phyloP scores from a whole-genome alignment of 2,797 vertebrate genomes.

The Aythya fuligula region DNA sequence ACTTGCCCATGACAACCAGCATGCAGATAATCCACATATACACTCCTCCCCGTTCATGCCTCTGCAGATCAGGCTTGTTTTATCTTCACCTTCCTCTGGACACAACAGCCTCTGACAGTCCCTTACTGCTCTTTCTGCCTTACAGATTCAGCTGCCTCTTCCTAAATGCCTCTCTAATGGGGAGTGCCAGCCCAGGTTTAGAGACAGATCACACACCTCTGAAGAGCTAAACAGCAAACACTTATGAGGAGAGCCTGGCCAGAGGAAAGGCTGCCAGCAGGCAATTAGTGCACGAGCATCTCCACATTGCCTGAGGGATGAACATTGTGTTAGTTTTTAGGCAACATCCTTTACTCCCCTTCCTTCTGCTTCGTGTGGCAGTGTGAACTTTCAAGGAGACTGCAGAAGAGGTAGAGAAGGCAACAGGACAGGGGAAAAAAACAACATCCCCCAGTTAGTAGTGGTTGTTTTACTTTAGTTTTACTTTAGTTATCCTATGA shows the following conservation, averaged over 20 bases:
- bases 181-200: fast-evolving
- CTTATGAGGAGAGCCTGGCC: not conserved
- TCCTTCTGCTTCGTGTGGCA: not conserved
- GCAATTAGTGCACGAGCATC: not conserved
- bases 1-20: not conserved
- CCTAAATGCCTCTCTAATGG: not conserved
- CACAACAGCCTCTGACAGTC: not conserved
- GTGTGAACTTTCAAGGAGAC: not conserved
- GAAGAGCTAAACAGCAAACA: not conserved
- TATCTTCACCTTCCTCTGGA: not conserved
- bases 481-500: not conserved
- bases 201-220: not conserved
- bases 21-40: not conserved
- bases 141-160: not conserved
- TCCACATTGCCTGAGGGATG: not conserved
- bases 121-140: not conserved
- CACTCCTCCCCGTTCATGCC: not conserved
- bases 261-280: not conserved
- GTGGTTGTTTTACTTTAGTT: not conserved
- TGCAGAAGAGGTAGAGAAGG: not conserved
- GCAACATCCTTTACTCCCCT: fast-evolving
- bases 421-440: not conserved
- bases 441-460: not conserved
- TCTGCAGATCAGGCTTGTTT: not conserved
- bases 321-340: not conserved